Conservation (phyloP, 2,888 invertebrate genomes). For the Drosophila villosipedis region DNA sequence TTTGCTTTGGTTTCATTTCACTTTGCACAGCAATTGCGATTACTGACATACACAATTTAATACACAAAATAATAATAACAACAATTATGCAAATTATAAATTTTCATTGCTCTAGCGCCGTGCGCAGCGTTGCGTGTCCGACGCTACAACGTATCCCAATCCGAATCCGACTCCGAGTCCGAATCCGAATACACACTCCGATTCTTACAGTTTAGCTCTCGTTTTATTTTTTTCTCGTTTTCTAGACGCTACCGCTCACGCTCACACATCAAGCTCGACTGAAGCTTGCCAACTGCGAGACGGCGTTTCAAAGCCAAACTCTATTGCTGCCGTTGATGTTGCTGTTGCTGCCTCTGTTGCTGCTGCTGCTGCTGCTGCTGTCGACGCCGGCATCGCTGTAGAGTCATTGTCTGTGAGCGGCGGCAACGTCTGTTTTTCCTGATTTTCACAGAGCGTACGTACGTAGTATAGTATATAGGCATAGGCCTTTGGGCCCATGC, state of each 20-base stretch:
- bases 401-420: constrained; percentile 71
- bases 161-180: constrained; percentile 28
- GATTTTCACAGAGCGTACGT: constrained; percentile 67
- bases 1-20: constrained; percentile 74
- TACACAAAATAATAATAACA: constrained; percentile 65
- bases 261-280: constrained; percentile 66
- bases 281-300: constrained; percentile 61
- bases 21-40: constrained; percentile 53
- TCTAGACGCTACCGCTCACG: constrained; percentile 53
- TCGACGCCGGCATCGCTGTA: constrained; percentile 28
- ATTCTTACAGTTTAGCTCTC: constrained; percentile 9
- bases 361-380: constrained; percentile 17
- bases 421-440: constrained; percentile 68
- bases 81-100: constrained; percentile 80
- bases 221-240: not conserved
- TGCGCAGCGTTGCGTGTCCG: constrained; percentile 63
- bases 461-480: constrained; percentile 5
- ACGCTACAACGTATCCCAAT: constrained; percentile 36
- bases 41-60: constrained; percentile 56
- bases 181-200: constrained; percentile 16
- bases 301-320: constrained; percentile 64
- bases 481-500: constrained; percentile 64
- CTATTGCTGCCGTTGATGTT: constrained; percentile 1
- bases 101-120: constrained; percentile 71
- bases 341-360: constrained; percentile 6